phyloP scores from a whole-genome alignment of 1,140 invertebrate genomes.

The Euura saliciscinereae region DNA sequence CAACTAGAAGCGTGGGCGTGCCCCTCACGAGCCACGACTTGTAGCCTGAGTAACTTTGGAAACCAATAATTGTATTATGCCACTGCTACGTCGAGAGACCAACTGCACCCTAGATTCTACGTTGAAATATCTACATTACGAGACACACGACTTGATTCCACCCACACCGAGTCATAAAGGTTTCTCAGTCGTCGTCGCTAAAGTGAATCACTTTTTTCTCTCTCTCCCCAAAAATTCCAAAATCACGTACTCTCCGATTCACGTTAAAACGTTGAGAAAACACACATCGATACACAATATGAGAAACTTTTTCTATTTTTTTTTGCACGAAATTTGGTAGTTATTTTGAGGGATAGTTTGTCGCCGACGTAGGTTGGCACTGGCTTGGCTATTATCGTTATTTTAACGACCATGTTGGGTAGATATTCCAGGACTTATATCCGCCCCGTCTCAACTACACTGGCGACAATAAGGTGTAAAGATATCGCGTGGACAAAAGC shows the following conservation, averaged over 20 bases:
- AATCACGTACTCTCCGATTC: too few relatives aligned
- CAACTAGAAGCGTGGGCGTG: neutral
- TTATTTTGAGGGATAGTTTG: conserved; percentile 41
- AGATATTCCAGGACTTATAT: neutral
- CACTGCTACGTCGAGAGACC: conserved; percentile 3
- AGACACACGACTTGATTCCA: neutral
- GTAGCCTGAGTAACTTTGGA: neutral
- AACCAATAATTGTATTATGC: conserved; percentile 1
- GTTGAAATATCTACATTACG: neutral
- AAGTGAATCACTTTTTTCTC: too few relatives aligned
- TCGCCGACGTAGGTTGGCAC: conserved; percentile 30
- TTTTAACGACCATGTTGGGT: conserved; percentile 40
- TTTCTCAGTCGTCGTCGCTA: too few relatives aligned
- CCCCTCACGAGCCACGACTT: conserved; percentile 1
- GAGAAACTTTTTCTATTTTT: neutral
- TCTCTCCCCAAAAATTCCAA: too few relatives aligned
- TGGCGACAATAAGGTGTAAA: neutral
- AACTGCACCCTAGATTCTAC: neutral
- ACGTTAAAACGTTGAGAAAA: too few relatives aligned
- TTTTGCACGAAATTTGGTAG: conserved; percentile 11
- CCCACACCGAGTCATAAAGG: neutral
- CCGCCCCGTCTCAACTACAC: neutral
- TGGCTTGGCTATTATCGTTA: conserved; percentile 39
- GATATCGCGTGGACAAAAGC: neutral
- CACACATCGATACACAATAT: neutral